Evolutionary conservation across 2,797 vertebrate species (phyloP), one percentile per base, ranked within the genome.

Genomic region (Bucorvus abyssinicus): DNA sequence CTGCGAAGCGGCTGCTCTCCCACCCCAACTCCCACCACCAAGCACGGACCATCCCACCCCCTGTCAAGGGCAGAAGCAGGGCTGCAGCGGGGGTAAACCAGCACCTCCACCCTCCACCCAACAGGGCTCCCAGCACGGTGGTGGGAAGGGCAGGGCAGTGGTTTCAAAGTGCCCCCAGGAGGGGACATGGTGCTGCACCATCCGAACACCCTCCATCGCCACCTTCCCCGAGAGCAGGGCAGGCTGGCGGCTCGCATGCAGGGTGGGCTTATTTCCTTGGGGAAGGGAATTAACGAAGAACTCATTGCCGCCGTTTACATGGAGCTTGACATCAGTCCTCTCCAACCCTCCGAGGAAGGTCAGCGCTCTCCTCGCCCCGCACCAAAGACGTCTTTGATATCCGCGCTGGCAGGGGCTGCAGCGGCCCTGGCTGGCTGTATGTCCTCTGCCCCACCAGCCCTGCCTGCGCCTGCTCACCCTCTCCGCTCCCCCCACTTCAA

Each of bases 291-390:
- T 63, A 47, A 87, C 76, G 75, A 91, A 47, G 60, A 74, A 90
- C 88, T 34, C 80, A 12, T 56, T 81, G 76, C 55, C 14, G 49
- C 2, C 81, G 73, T 96, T 95, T 94, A 95, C 86, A 93, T 65
- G 79, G 47, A 65, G 93, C 73, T 15, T 73, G 80, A 96, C 88
- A 87, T 19, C 65, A 86, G 84, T 87, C 87, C 91, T 29, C 57
- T 57, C n/a, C 73, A 86, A 80, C 88, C 70, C 83, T 61, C 69
- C 2, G 40, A 77, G 91, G 89, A 56, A 88, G 93, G 88, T 34
- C 94, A 55, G 82, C 61, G 26, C 24, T 59, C 76, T 67, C 89
- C 88, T 82, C 69, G 57, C 23, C 7, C 59, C 12, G 2, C 86
- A 24, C 7, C 38, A 6, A 36, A 61, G 61, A 13, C 27, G 17